Percentiles rank a stretch among this genome's conserved stretches.
Evolutionary conservation across 1,140 invertebrate genomes (phyloP).

Genomic region (Aphis craccivora): DNA sequence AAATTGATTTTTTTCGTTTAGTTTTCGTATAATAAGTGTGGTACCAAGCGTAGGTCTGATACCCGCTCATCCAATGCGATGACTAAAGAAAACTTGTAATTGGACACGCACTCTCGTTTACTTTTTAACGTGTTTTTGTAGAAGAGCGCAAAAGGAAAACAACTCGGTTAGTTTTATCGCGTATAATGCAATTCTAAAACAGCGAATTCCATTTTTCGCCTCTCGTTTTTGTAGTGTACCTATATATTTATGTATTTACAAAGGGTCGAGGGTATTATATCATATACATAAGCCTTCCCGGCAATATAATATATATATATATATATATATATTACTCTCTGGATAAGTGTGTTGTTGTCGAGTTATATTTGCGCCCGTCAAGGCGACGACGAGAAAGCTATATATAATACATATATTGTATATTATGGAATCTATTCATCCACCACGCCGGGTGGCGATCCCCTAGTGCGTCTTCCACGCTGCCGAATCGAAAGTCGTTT

Average conservation of each 20-base stretch:
- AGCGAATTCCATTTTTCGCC: background rate
- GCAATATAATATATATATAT: background rate
- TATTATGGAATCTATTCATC: constrained; percentile 22
- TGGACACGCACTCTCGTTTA: constrained; percentile 23
- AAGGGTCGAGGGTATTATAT: background rate
- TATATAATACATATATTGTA: no score
- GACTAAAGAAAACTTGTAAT: constrained; percentile 2
- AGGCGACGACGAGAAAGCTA: background rate
- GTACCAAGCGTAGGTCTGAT: background rate
- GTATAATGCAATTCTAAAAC: background rate
- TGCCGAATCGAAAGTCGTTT: background rate
- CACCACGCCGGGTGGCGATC: no score
- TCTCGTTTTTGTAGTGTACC: background rate
- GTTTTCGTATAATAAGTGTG: background rate
- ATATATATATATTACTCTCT: background rate
- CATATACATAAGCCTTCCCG: background rate
- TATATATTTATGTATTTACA: background rate
- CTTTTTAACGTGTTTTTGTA: background rate
- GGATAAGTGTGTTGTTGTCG: constrained; percentile 14
- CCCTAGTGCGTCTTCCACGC: no score
- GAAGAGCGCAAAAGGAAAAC: background rate
- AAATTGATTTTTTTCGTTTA: constrained; percentile 3
- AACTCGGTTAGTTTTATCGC: constrained; percentile 11
- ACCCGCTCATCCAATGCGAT: background rate
- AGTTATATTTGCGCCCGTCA: background rate